phyloP scores from a whole-genome alignment of 2,888 invertebrate genomes.

The Artemia sinica region DNA sequence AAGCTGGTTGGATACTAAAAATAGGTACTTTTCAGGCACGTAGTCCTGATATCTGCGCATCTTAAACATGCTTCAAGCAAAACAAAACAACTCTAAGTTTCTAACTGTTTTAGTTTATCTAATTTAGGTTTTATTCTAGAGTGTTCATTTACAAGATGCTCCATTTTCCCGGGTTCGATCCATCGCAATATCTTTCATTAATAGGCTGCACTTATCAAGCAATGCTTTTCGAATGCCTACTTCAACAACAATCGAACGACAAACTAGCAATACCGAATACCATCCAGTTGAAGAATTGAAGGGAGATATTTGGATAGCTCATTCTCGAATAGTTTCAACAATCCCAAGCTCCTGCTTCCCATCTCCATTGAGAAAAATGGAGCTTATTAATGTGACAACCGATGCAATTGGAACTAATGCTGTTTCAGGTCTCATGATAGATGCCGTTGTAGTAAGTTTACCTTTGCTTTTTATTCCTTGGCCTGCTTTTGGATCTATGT shows the following conservation, averaged over 20 bases:
- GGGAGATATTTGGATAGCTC: background rate
- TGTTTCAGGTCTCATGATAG: slow-evolving; percentile 12
- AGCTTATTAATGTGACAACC: slow-evolving; percentile 16
- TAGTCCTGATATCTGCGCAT: too few species aligned
- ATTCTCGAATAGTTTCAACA: background rate
- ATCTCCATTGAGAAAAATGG: slow-evolving; percentile 17
- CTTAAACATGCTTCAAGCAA: too few species aligned
- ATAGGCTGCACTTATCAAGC: background rate
- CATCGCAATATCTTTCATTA: background rate
- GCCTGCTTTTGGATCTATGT: too few species aligned
- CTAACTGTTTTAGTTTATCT: too few species aligned
- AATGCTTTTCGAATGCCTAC: background rate
- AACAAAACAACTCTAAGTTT: too few species aligned
- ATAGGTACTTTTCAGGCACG: too few species aligned
- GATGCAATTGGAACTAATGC: slow-evolving; percentile 18
- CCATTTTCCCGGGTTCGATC: slow-evolving; percentile 8
- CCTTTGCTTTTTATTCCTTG: too few species aligned
- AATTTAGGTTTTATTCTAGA: background rate
- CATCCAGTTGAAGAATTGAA: background rate
- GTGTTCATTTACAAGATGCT: slow-evolving; percentile 10
- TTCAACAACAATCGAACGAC: background rate
- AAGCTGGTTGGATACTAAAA: too few species aligned
- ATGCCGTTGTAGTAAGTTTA: slow-evolving; percentile 1
- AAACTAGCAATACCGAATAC: background rate
- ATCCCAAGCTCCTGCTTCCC: slow-evolving; percentile 20